Evolutionary conservation across 2,113 vertebrate species (phyloP).

Genomic region (Mastomys natalensis): DNA sequence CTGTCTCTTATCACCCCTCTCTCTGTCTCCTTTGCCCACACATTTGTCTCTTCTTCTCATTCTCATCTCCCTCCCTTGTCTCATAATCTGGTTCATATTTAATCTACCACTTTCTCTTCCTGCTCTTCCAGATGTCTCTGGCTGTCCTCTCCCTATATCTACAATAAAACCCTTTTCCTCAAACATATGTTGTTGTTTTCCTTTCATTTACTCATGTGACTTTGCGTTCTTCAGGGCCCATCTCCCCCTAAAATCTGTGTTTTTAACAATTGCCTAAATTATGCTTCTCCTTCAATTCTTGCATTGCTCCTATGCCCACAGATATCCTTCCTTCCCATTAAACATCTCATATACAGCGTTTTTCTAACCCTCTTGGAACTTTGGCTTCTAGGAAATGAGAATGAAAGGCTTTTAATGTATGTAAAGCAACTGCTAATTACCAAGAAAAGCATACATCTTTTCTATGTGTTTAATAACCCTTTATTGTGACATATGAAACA

Average conservation of each 20-base stretch:
- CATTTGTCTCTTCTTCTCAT: not conserved
- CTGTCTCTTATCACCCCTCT: not conserved
- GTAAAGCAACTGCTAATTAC: not conserved
- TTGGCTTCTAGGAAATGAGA: not conserved
- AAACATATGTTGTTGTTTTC: not conserved
- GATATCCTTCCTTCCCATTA: not conserved
- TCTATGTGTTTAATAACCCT: not conserved
- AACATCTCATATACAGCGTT: not conserved
- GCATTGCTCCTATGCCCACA: not conserved
- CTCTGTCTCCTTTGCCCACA: not conserved
- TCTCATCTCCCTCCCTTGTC: not conserved
- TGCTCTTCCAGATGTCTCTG: not conserved
- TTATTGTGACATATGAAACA: not conserved
- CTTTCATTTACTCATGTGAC: not conserved
- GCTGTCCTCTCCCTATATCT: not conserved
- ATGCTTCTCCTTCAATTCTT: not conserved
- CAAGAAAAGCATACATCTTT: not conserved
- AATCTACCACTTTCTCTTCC: not conserved
- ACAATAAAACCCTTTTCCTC: not conserved
- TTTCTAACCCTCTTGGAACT: not conserved
- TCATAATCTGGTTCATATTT: not conserved
- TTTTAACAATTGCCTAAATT: conserved; percentile 10
- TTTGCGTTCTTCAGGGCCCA: not conserved
- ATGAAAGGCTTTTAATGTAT: not conserved
- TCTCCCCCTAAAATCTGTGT: not conserved